phyloP scores from a whole-genome alignment of 2,888 invertebrate species.

The Venusia cambrica region DNA sequence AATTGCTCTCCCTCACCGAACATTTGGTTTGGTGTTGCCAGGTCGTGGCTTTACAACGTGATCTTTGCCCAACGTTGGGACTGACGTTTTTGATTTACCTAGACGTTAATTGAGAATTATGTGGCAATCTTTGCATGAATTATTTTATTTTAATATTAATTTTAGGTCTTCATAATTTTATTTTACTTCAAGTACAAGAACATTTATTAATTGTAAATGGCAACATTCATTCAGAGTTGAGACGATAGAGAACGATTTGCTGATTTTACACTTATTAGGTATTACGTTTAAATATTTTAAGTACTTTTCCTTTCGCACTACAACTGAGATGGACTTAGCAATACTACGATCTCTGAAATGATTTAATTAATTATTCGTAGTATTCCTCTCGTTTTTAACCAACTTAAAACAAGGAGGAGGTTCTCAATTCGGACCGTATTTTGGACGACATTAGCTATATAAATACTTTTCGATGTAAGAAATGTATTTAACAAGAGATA shows the following conservation, averaged over 20 bases:
- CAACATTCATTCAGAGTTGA: no score
- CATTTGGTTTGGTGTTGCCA: no score
- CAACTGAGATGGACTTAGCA: slow-evolving; percentile 14
- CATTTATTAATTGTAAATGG: slow-evolving; percentile 11
- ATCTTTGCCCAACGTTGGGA: slow-evolving; percentile 14
- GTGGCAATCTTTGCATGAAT: slow-evolving; percentile 34
- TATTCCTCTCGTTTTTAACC: no score
- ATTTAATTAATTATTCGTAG: no score
- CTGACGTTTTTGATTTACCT: slow-evolving; percentile 32
- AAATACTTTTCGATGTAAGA: no score
- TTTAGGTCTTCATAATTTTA: slow-evolving; percentile 29
- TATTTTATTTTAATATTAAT: slow-evolving; percentile 32
- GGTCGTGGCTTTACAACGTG: no score
- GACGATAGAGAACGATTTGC: no score
- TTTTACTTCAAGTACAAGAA: slow-evolving; percentile 33
- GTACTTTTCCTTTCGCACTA: slow-evolving; percentile 11
- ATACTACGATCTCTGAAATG: slow-evolving; percentile 29
- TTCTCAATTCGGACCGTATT: no score
- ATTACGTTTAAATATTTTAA: slow-evolving; percentile 15
- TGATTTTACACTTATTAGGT: slow-evolving; percentile 10
- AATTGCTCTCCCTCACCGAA: no score
- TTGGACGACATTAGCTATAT: no score
- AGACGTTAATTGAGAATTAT: slow-evolving; percentile 33
- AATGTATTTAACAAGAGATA: slow-evolving; percentile 4
- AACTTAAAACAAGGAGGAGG: no score